phyloP scores from a whole-genome alignment of 37 sponge, comb jelly and placozoan genomes.

The Oscarella lobularis region DNA sequence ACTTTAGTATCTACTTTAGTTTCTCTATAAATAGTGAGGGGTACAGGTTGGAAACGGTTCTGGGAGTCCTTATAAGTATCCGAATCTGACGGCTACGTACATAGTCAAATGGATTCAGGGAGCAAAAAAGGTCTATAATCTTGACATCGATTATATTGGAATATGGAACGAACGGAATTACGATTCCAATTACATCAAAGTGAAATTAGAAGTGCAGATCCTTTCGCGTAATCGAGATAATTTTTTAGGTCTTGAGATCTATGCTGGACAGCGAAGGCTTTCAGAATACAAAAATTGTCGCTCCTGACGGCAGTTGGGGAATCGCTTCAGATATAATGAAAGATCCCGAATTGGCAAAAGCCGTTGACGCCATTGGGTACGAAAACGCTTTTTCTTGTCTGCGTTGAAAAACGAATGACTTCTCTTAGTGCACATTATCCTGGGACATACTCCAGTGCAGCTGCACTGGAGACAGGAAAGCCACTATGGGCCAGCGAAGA shows the following conservation, averaged over 20 bases:
- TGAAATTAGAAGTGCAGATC: not conserved
- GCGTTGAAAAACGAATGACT: no score
- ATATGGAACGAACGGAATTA: constrained; percentile 69
- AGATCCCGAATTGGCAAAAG: constrained; percentile 27
- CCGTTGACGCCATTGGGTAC: constrained; percentile 50
- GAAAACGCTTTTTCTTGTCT: not conserved
- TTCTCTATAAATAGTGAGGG: not conserved
- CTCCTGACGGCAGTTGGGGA: constrained; percentile 27
- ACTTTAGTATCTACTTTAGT: not conserved
- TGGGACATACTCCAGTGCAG: constrained; percentile 35
- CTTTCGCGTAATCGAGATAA: not conserved
- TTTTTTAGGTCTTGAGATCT: constrained; percentile 26
- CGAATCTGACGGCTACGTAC: constrained; percentile 53
- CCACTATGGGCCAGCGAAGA: constrained; percentile 73
- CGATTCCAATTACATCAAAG: constrained; percentile 39
- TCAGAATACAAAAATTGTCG: constrained; percentile 49
- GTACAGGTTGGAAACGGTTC: constrained; percentile 51
- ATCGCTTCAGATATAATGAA: constrained; percentile 27
- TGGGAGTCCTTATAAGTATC: constrained; percentile 47
- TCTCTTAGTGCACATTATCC: constrained; percentile 61
- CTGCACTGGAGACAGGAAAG: constrained; percentile 39
- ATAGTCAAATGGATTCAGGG: constrained; percentile 60
- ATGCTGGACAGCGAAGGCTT: constrained; percentile 33
- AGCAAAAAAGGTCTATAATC: constrained; percentile 37
- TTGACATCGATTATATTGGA: constrained; percentile 62